A percentile compares a stretch with the other conserved stretches of the same genome.
phyloP scores from a whole-genome alignment of 1,140 invertebrate species.

The Andricus grossulariae region DNA sequence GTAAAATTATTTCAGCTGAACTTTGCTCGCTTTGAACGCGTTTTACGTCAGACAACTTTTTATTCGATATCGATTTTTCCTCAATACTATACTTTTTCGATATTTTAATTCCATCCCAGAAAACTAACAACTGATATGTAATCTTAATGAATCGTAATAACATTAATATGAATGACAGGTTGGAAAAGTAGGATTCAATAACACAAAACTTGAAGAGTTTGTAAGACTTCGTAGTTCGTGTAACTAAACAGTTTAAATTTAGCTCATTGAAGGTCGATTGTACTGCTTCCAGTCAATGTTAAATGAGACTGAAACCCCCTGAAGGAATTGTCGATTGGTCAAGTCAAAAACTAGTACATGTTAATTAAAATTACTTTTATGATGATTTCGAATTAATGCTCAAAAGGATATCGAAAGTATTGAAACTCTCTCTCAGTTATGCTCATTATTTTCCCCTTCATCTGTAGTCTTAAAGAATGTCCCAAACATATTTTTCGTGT shows the following conservation, averaged over 20 bases:
- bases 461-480: neutral
- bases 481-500: constrained; percentile 10
- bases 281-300: constrained; percentile 21
- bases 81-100: neutral
- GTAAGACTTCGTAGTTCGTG: constrained; percentile 23
- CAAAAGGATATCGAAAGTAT: no score
- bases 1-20: constrained; percentile 16
- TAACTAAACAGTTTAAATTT: constrained; percentile 31
- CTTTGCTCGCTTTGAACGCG: constrained; percentile 10
- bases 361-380: no score
- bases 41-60: constrained; percentile 19
- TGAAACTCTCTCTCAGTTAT: no score
- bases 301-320: constrained; percentile 3
- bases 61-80: neutral
- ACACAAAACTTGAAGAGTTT: constrained; percentile 11
- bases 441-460: neutral
- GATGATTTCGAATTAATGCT: no score
- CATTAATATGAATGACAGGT: no score
- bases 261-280: constrained; percentile 28
- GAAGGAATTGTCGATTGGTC: constrained; percentile 20
- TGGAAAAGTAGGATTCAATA: neutral
- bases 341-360: neutral
- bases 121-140: no score
- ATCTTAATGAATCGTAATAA: no score
- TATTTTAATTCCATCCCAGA: no score